Percentiles rank a stretch among this genome's conserved stretches.
phyloP scores from a whole-genome alignment of 1,140 invertebrate species.

The Armadillidium nasatum region DNA sequence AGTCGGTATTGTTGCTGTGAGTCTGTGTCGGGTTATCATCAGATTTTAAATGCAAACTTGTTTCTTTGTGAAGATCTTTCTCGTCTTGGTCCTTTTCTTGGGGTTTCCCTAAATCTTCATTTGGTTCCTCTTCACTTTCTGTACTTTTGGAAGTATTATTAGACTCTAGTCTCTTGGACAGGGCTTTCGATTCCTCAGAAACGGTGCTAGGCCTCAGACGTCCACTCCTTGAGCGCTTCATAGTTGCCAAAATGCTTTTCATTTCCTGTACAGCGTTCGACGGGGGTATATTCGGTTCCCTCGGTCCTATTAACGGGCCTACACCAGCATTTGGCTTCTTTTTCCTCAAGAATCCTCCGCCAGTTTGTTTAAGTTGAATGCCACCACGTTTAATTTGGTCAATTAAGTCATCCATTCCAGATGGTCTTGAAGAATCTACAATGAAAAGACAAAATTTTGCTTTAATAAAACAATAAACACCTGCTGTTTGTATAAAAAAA shows the following conservation, averaged over 20 bases:
- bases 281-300: constrained; percentile 24
- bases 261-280: constrained; percentile 36
- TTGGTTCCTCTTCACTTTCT: constrained; percentile 26
- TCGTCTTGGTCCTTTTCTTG: not conserved
- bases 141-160: not conserved
- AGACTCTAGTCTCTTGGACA: not conserved
- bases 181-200: constrained; percentile 31
- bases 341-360: constrained; percentile 12
- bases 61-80: not conserved
- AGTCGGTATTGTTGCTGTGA: not conserved
- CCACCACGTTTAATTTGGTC: constrained; percentile 37
- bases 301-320: not conserved
- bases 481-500: not conserved
- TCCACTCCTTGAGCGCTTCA: constrained; percentile 33
- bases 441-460: not conserved
- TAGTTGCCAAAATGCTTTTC: constrained; percentile 38
- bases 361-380: constrained; percentile 33
- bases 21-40: not conserved
- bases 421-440: constrained; percentile 7
- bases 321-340: not conserved
- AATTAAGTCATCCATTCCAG: constrained; percentile 38
- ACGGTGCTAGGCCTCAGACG: constrained; percentile 28
- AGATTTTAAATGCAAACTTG: not conserved
- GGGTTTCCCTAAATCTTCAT: not conserved
- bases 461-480: not conserved